These are phyloP conservation scores for Struthidea cinerea DNA, from an alignment of 2,113 vertebrate species.

Conservation along the genomic window DNA sequence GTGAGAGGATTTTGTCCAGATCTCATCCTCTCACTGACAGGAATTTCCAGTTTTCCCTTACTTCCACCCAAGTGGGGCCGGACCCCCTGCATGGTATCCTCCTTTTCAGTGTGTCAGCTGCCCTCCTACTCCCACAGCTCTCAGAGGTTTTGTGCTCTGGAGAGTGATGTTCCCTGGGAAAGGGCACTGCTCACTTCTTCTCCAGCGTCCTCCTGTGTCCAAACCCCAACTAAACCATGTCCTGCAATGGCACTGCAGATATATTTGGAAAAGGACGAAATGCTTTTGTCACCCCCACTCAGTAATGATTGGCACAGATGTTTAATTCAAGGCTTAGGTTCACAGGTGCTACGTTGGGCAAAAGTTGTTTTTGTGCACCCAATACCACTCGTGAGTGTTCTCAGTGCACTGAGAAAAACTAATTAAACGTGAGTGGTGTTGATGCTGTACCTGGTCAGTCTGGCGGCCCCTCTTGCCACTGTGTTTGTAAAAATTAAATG, in stretches of 20 bases:
- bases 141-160: accelerated
- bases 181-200: background rate
- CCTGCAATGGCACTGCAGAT: background rate
- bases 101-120: background rate
- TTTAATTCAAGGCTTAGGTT: background rate
- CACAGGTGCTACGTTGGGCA: background rate
- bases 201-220: background rate
- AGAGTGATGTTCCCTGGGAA: background rate
- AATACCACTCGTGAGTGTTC: background rate
- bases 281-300: background rate
- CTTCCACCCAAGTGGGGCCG: background rate
- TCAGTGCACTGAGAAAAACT: background rate
- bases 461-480: conserved; percentile 33
- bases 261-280: background rate
- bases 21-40: background rate
- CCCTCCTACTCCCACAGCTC: background rate
- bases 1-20: background rate
- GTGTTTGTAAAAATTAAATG: conserved; percentile 67
- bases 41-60: background rate
- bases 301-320: background rate
- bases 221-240: background rate
- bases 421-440: conserved; percentile 55
- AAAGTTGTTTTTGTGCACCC: background rate
- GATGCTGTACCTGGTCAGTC: conserved; percentile 46
- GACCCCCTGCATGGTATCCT: background rate